phyloP scores from a whole-genome alignment of 2,113 vertebrate species.

The Azemiops feae region DNA sequence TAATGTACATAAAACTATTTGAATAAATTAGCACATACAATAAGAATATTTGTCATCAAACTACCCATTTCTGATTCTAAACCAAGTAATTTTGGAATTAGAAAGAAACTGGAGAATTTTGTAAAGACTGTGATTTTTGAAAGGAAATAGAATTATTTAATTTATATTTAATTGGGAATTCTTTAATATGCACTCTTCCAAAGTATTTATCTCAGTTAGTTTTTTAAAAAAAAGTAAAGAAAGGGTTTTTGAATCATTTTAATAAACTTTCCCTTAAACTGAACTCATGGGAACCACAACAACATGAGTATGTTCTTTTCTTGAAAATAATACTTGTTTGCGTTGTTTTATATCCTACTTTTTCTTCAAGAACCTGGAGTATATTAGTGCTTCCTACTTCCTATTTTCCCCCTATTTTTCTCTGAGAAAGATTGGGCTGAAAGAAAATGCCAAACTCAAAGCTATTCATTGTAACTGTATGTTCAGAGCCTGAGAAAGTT shows the following conservation, averaged over 20 bases:
- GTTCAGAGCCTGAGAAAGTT: neutral
- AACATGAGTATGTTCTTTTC: neutral
- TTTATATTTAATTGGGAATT: neutral
- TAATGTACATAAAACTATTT: conserved; percentile 13
- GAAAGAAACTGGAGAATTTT: conserved; percentile 1
- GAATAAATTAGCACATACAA: conserved; percentile 42
- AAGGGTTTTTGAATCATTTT: neutral
- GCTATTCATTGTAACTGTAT: neutral
- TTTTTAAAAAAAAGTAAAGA: neutral
- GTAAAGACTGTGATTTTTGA: conserved; percentile 12
- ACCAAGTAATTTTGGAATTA: neutral
- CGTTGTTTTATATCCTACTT: neutral
- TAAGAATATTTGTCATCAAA: conserved; percentile 37
- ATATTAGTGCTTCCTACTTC: neutral
- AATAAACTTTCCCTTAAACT: neutral
- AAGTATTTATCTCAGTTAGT: neutral
- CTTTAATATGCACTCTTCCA: neutral
- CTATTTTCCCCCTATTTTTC: neutral
- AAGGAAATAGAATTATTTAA: conserved; percentile 22
- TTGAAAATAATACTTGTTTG: neutral
- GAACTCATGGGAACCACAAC: neutral
- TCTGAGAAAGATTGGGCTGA: neutral
- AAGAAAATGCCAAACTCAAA: neutral
- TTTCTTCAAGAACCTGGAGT: neutral
- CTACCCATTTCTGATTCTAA: conserved; percentile 20